Percentiles rank a stretch among this genome's conserved stretches.
These are phyloP conservation scores for Theodoxus fluviatilis DNA, from an alignment of 2,888 invertebrate species.

Conservation along the genomic window DNA sequence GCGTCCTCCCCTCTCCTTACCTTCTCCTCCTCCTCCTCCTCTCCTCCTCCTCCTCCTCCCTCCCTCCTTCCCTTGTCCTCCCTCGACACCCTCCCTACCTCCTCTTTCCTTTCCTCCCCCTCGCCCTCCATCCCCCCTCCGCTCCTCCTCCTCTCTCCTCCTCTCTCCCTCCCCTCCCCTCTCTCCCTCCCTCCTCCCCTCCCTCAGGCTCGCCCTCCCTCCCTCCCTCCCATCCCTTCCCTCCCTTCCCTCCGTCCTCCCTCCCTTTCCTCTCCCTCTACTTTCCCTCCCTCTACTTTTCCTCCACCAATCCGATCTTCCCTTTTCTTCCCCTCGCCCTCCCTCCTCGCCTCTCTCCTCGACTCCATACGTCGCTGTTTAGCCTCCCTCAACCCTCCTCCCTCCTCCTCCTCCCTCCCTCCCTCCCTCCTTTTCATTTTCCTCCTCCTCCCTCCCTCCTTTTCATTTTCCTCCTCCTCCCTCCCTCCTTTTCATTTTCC, in stretches of 20 bases:
- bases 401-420: not conserved
- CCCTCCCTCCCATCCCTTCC: not conserved
- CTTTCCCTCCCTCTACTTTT: not conserved
- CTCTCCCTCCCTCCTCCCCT: not conserved
- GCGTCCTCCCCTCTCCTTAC: not conserved
- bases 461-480: not conserved
- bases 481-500: not conserved
- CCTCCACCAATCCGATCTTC: not conserved
- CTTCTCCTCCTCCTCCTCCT: not conserved
- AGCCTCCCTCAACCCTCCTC: not conserved
- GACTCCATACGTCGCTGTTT: not conserved
- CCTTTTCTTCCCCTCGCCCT: not conserved
- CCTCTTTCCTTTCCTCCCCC: not conserved
- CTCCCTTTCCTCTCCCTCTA: not conserved
- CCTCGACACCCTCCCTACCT: not conserved
- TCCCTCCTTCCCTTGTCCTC: not conserved
- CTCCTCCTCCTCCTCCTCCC: not conserved
- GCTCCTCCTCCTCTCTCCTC: constrained; percentile 1
- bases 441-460: not conserved
- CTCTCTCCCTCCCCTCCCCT: not conserved
- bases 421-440: not conserved
- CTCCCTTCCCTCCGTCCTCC: not conserved
- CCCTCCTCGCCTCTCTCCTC: no score
- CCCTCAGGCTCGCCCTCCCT: not conserved
- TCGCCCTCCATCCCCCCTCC: not conserved